Base-by-base conservation (phyloP, 2,888 invertebrate species). In the Scaptomyza cyrtandrae region DNA sequence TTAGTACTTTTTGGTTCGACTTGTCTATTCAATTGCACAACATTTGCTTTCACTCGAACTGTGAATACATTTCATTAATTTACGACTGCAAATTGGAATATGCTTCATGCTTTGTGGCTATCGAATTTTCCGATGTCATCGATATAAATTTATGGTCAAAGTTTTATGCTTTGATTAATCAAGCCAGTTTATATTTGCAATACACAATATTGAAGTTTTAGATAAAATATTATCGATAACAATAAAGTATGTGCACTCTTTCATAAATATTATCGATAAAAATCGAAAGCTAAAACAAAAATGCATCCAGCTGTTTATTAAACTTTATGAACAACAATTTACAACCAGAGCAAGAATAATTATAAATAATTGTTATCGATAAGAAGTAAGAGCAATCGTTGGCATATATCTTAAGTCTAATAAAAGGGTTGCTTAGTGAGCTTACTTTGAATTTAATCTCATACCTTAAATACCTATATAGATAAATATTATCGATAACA, bases 1-100 rank as follows among this genome's bases (percentile, higher is more conserved):
- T 24, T 53, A 27, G 31, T n/a, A n/a, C 10, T n/a, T 43, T 29
- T 31, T 62, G n/a, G 33, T 35, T 41, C 53, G 48, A 65, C 61
- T 68, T 81, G 66, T 78, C 72, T 86, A 70, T 86, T 81, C 72
- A 81, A 81, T 84, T 84, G 66, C 78, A 56, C 85, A 86, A 78
- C 75, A 86, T 80, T 78, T 80, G 46, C 81, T 69, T 52, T 64
- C 43, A 44, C 67, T 62, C 24, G 5, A 24, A 24, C 10, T 45
- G 9, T 64, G 43, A 72, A 80, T 80, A 61, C 78, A 73, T 74
- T 77, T 84, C 57, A 73, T 71, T 78, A 71, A 58, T 70, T 69
- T 60, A 27, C 27, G 9, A 43, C 57, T 27, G 46, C 24, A 52
- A 75, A 62, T 59, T 39, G 14, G 3, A 39, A 39, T 14, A 39